These are phyloP conservation scores for Elmis aenea DNA, from an alignment of 2,888 invertebrate species.

Conservation along the genomic window DNA sequence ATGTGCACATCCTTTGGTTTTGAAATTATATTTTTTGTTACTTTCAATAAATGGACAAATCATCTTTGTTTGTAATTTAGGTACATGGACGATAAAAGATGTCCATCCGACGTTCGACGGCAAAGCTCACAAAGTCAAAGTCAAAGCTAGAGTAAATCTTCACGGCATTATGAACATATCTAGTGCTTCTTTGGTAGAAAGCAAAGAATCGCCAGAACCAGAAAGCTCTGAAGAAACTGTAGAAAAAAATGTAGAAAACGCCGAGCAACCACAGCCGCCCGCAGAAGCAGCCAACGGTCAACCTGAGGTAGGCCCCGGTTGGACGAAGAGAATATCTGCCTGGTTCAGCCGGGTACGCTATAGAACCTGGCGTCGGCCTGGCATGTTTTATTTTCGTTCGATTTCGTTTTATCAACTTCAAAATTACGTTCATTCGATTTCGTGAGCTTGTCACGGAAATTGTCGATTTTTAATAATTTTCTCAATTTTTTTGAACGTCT, in stretches of 20 bases:
- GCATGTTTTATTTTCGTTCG: slow-evolving; percentile 14
- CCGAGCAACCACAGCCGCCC: slow-evolving; percentile 19
- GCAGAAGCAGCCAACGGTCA: slow-evolving; percentile 32
- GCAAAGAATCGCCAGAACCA: slow-evolving; percentile 54
- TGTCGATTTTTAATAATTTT: too few relatives aligned
- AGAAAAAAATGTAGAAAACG: slow-evolving; percentile 20
- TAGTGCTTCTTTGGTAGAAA: slow-evolving; percentile 79
- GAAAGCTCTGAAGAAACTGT: slow-evolving; percentile 35
- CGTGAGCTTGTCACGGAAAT: background rate
- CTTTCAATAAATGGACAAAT: background rate
- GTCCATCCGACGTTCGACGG: slow-evolving; percentile 83
- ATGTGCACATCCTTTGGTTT: background rate
- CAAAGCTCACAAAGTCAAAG: slow-evolving; percentile 91
- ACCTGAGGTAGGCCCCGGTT: slow-evolving; percentile 48
- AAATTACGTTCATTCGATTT: background rate
- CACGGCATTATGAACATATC: slow-evolving; percentile 88
- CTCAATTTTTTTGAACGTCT: too few relatives aligned
- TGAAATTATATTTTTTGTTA: slow-evolving; percentile 2
- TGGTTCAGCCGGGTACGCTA: slow-evolving; percentile 51
- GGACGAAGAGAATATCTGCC: slow-evolving; percentile 49
- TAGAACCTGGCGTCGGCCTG: slow-evolving; percentile 38
- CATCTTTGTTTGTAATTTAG: slow-evolving; percentile 44
- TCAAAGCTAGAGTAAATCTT: slow-evolving; percentile 90
- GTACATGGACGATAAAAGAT: slow-evolving; percentile 73
- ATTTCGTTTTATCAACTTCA: background rate